Evolutionary conservation across 2,113 vertebrate species (phyloP).

Genomic region (Brachirus orientalis): DNA sequence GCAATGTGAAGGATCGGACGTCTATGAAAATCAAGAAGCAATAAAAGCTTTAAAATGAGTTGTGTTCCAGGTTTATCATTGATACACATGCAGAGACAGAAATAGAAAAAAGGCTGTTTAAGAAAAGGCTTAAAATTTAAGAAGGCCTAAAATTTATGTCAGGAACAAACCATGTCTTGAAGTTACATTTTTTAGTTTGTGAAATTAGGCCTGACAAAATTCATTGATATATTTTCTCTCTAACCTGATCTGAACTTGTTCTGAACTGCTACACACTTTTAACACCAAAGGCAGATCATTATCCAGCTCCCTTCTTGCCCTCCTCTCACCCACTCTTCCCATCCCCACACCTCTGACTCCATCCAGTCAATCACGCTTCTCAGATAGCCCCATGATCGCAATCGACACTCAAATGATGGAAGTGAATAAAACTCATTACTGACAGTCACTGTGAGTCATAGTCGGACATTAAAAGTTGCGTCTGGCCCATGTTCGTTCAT

Average conservation of each 20-base stretch:
- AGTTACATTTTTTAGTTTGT: too few relatives aligned
- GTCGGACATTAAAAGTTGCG: slow-evolving; percentile 96
- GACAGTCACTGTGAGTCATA: slow-evolving; percentile 89
- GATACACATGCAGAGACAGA: too few relatives aligned
- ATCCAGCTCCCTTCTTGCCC: slow-evolving; percentile 17
- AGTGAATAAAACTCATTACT: slow-evolving; percentile 99
- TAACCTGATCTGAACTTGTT: too few relatives aligned
- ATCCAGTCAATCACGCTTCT: slow-evolving; percentile 90
- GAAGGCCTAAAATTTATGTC: too few relatives aligned
- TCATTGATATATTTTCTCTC: too few relatives aligned
- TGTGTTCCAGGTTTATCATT: too few relatives aligned
- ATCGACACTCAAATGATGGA: slow-evolving; percentile 99
- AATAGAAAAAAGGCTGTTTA: too few relatives aligned
- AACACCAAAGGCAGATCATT: background rate
- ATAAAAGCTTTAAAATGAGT: background rate
- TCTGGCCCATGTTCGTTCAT: slow-evolving; percentile 85
- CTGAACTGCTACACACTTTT: too few relatives aligned
- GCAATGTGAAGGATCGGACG: background rate
- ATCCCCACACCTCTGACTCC: slow-evolving; percentile 19
- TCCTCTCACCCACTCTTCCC: slow-evolving; percentile 37
- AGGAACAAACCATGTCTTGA: too few relatives aligned
- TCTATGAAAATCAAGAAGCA: slow-evolving; percentile 5
- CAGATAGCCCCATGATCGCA: slow-evolving; percentile 98
- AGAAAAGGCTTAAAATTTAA: too few relatives aligned
- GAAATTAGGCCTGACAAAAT: too few relatives aligned